Base-by-base conservation (phyloP, 2,113 vertebrate species). In the Mesembrinibis cayennensis region DNA sequence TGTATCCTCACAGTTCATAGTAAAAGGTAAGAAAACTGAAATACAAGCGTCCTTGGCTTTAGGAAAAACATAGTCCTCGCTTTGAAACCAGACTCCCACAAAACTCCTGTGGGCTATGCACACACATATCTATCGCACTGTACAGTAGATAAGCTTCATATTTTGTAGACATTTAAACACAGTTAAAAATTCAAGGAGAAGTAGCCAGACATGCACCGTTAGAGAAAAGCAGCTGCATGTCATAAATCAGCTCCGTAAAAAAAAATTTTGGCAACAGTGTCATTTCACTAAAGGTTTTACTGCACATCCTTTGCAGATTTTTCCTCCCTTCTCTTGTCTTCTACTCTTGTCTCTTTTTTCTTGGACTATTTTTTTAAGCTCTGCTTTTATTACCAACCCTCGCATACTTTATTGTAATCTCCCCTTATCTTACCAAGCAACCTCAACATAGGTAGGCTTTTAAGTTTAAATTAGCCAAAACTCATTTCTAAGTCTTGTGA, bases 171-270 rank as follows among this genome's bases (percentile, higher is more conserved):
- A 56, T 92, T 82, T 91, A 87, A 94, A 79, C 2, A 3, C 47
- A 47, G 72, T 90, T 82, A 45, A 89, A 96, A 91, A 78, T 69
- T 79, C 65, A 84, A 92, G 77, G 55, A 89, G 86, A 92, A 61
- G 65, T 82, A 95, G 74, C 90, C 72, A 96, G 83, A 59, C 38
- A 14, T 65, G 44, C 47, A 36, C 22, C 20, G 38, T 36, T 79
- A 59, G 47, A 63, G 76, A 81, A 93, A 88, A 90, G 66, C 94
- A 97, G 94, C 90, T 96, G 94, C 45, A 38, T 47, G 82, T 70
- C 84, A 61, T 95, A 90, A 94, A 95, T 94, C 74, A 90, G 81
- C 58, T 83, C 52, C 52, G 50, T n/a, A 13, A 77, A 56, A 87
- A 87, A 74, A 50, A 67, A 62, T 3, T 8, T 50, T 94, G 92